Evolutionary conservation across 1,140 invertebrate genomes (phyloP).

Genomic region (Papilio glaucus): DNA sequence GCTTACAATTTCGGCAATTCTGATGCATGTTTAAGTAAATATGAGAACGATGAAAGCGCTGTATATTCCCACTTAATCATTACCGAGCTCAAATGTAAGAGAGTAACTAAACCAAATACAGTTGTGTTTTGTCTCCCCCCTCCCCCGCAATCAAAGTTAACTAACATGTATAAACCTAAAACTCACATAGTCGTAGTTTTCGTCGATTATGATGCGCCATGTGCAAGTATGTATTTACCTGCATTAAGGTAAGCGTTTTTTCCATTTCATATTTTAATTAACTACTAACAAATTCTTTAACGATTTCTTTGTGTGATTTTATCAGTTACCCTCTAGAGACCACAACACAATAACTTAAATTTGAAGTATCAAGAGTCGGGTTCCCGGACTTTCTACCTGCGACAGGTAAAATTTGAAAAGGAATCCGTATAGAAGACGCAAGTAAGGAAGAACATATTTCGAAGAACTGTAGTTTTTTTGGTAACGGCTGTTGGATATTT

Average conservation of each 20-base stretch:
- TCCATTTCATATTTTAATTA: slow-evolving; percentile 14
- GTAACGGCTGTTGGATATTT: neutral
- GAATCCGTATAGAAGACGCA: neutral
- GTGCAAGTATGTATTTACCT: neutral
- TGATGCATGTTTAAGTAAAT: too few species aligned
- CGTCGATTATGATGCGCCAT: neutral
- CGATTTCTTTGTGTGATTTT: slow-evolving; percentile 31
- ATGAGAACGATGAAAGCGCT: too few species aligned
- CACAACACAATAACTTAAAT: slow-evolving; percentile 23
- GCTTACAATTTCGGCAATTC: too few species aligned
- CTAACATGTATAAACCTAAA: neutral
- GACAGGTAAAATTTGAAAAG: slow-evolving; percentile 31
- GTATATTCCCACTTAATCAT: too few species aligned
- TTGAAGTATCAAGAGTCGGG: slow-evolving; percentile 19
- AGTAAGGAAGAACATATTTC: slow-evolving; percentile 15
- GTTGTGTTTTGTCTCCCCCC: neutral
- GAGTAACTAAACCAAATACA: too few species aligned
- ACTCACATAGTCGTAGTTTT: neutral
- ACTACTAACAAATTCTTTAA: slow-evolving; percentile 24
- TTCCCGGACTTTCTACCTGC: slow-evolving; percentile 28
- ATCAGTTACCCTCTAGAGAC: slow-evolving; percentile 24
- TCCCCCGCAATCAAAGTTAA: neutral
- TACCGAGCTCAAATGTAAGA: too few species aligned
- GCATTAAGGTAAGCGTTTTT: slow-evolving; percentile 12
- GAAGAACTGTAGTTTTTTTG: slow-evolving; percentile 15